Base-by-base conservation (phyloP, 1,140 invertebrate species). In the Calosoma granatense region DNA sequence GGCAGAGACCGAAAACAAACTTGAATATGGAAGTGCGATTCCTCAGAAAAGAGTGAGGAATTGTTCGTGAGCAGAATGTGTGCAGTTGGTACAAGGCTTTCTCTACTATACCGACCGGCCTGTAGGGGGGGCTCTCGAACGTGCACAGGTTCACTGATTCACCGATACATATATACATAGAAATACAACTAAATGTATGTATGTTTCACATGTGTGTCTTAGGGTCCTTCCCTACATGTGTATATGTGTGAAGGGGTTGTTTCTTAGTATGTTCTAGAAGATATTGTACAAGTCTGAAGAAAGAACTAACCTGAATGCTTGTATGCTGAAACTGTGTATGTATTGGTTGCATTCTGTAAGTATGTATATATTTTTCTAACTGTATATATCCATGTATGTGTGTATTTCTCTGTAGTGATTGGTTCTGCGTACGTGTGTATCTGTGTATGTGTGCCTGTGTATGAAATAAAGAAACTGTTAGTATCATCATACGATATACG, bases 31-130 rank as follows among this genome's bases (percentile, higher is more conserved):
- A 63, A 65, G 66, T 66, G 64, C 63, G 63, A 64, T 65, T 63
- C 63, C 61, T 60, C 56, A 53, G 19, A 60, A 64, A 60, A 56
- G 63, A 64, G 61, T 63, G 63, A 65, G 64, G 65, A 66, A 65
- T 65, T 64, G 65, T 67, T 64, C 65, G 66, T 67, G 66, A 65
- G 64, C 56, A 57, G 61, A 65, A 64, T 67, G 55, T 56, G 59
- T 20, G 12, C 53, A 15, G n/a, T 20, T 21, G 3, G 2, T 52
- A 14, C 51, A 52, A 3, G 21, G 3, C 41, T 47, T 47, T 47
- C 17, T 47, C 17, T 17, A 36, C 9, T 4, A 62, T 62, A 61
- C 61, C 63, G 64, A 60, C 60, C 61, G 64, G 65, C 6, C 65
- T 65, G 55, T 41, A 56, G 55, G n/a, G n/a, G n/a, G n/a, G n/a